Evolutionary conservation across 1,140 invertebrate species (phyloP).

Genomic region (Drosophila guanche): DNA sequence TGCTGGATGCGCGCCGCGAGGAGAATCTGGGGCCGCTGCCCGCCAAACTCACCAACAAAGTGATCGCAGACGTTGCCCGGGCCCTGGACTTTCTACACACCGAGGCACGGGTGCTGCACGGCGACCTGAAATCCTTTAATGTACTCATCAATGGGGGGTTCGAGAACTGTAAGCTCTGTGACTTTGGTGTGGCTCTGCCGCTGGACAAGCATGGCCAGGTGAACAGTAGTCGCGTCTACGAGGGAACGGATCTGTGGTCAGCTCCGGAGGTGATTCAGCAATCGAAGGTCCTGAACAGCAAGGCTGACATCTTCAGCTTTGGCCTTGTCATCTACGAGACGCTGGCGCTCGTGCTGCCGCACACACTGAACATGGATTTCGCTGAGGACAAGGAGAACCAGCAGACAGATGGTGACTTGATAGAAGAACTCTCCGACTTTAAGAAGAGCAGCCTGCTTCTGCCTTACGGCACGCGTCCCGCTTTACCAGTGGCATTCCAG

Average conservation of each 20-base stretch:
- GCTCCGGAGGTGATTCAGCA: constrained; percentile 89
- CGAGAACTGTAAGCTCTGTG: constrained; percentile 90
- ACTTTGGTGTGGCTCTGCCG: constrained; percentile 92
- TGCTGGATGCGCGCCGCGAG: constrained; percentile 89
- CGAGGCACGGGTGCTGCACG: constrained; percentile 89
- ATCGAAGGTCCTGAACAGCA: constrained; percentile 86
- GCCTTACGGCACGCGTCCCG: constrained; percentile 87
- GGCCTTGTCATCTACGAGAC: constrained; percentile 93
- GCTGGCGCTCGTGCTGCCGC: constrained; percentile 88
- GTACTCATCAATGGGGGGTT: constrained; percentile 90
- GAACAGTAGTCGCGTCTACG: constrained; percentile 84
- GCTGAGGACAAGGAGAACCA: too few species aligned
- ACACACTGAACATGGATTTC: constrained; percentile 79
- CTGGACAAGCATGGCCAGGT: constrained; percentile 87
- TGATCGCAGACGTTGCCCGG: constrained; percentile 87
- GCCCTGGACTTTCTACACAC: constrained; percentile 92
- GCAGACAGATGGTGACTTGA: too few species aligned
- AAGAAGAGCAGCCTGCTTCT: constrained; percentile 41
- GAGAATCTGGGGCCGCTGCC: constrained; percentile 85
- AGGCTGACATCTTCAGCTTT: constrained; percentile 92
- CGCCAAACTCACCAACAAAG: constrained; percentile 87
- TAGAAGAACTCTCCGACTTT: constrained; percentile 3
- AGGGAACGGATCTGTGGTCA: constrained; percentile 89
- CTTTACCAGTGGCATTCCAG: constrained; percentile 86
- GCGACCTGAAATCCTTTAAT: constrained; percentile 94